Conservation (phyloP, 2,113 vertebrate species). For the Cephalopterus ornatus region DNA sequence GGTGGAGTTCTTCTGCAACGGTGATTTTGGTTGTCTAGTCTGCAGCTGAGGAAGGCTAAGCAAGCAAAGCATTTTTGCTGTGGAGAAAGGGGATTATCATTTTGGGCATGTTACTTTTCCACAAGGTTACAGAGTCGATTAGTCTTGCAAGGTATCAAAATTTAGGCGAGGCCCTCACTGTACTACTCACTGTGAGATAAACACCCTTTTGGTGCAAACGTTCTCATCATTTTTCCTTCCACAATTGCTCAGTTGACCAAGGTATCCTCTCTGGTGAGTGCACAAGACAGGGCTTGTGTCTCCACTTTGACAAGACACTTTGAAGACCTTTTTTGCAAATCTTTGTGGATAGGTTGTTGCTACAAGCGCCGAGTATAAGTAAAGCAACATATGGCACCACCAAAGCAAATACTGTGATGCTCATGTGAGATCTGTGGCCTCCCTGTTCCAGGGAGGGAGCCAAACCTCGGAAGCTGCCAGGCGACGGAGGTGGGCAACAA, state of each 20-base stretch:
- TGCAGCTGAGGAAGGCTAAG: not conserved
- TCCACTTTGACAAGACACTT: not conserved
- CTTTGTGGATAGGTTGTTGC: not conserved
- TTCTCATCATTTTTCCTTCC: not conserved
- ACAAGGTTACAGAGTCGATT: not conserved
- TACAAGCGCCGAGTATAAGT: not conserved
- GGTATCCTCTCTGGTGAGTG: not conserved
- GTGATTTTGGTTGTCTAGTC: not conserved
- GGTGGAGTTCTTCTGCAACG: not conserved
- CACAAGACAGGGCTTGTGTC: not conserved
- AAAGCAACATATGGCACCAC: not conserved
- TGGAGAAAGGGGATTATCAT: rapidly evolving
- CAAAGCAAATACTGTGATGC: not conserved
- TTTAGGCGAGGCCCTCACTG: not conserved
- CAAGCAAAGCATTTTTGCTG: not conserved
- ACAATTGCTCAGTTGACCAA: not conserved
- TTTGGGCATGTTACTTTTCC: not conserved
- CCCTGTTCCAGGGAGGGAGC: not conserved
- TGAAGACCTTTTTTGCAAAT: not conserved
- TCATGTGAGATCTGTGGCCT: not conserved
- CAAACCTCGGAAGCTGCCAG: not conserved
- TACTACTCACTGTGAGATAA: not conserved
- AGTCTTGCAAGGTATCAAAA: not conserved
- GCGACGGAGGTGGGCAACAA: not conserved
- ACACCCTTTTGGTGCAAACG: not conserved